Evolutionary conservation across 2,888 invertebrate species (phyloP).

Genomic region (Embidobia sp.): DNA sequence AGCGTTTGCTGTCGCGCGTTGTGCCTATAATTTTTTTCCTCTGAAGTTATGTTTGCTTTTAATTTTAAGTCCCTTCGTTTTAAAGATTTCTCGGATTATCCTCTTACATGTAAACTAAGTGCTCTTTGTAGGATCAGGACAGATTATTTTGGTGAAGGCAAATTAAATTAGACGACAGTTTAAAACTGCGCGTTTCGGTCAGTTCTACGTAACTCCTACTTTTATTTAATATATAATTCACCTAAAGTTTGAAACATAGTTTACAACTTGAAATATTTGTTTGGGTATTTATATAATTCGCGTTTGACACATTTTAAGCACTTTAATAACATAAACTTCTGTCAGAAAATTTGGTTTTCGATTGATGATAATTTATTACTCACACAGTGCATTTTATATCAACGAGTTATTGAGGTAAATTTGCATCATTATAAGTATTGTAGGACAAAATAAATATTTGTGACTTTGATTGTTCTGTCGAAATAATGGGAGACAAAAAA

Average conservation of each 20-base stretch:
- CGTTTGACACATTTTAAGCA: too few species aligned
- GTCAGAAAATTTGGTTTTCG: too few species aligned
- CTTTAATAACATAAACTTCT: too few species aligned
- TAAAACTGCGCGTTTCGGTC: not conserved
- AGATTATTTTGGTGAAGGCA: conserved; percentile 13
- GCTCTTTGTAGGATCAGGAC: conserved; percentile 13
- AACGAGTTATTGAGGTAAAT: too few species aligned
- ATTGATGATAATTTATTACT: too few species aligned
- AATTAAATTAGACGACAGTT: conserved; percentile 17
- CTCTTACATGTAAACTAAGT: conserved; percentile 13
- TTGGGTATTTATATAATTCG: too few species aligned
- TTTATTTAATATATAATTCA: conserved; percentile 6
- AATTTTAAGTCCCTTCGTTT: not conserved
- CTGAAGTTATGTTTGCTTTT: conserved; percentile 5
- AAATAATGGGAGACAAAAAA: not conserved
- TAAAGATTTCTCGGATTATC: conserved; percentile 17
- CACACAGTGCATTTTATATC: too few species aligned
- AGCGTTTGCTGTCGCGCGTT: too few species aligned
- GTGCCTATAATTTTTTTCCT: too few species aligned
- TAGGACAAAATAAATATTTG: not conserved
- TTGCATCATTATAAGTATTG: too few species aligned
- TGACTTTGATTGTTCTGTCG: not conserved
- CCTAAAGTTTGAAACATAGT: not conserved
- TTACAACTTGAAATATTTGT: not conserved
- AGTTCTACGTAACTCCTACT: not conserved